A percentile compares a stretch with the other conserved stretches of the same genome.
phyloP scores from a whole-genome alignment of 35 echinoderm and acorn worm genomes.

The Holothuria glaberrima region DNA sequence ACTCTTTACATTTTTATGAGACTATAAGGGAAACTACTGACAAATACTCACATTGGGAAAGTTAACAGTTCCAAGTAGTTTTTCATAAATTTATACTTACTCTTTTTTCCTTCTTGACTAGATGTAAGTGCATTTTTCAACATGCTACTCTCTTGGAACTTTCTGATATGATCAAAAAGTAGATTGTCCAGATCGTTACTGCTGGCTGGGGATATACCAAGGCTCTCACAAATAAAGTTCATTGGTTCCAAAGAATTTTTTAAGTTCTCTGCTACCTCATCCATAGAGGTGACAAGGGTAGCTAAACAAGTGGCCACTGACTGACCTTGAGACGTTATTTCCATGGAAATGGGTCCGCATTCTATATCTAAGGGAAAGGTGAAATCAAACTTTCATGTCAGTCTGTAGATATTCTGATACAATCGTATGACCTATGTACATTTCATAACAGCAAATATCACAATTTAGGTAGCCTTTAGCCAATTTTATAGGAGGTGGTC shows the following conservation, averaged over 20 bases:
- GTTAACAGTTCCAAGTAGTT: background rate
- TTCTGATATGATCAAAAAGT: conserved; percentile 70
- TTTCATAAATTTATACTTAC: background rate
- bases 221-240: conserved; percentile 73
- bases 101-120: conserved; percentile 33
- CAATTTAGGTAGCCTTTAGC: too few species aligned
- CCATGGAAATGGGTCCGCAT: background rate
- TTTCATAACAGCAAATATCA: too few species aligned
- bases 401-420: too few species aligned
- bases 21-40: too few species aligned
- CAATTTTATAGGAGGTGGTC: too few species aligned
- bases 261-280: conserved; percentile 50
- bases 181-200: conserved; percentile 75
- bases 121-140: conserved; percentile 37
- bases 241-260: conserved; percentile 54
- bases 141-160: background rate
- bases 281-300: conserved; percentile 18
- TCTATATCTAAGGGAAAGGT: background rate
- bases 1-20: too few species aligned
- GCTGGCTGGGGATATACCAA: conserved; percentile 71
- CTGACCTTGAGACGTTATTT: background rate
- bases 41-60: too few species aligned
- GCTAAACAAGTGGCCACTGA: background rate
- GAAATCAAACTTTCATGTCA: too few species aligned
- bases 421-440: too few species aligned